These are phyloP conservation scores for Polypterus senegalus DNA, from an alignment of 2,113 vertebrate species.

Conservation along the genomic window DNA sequence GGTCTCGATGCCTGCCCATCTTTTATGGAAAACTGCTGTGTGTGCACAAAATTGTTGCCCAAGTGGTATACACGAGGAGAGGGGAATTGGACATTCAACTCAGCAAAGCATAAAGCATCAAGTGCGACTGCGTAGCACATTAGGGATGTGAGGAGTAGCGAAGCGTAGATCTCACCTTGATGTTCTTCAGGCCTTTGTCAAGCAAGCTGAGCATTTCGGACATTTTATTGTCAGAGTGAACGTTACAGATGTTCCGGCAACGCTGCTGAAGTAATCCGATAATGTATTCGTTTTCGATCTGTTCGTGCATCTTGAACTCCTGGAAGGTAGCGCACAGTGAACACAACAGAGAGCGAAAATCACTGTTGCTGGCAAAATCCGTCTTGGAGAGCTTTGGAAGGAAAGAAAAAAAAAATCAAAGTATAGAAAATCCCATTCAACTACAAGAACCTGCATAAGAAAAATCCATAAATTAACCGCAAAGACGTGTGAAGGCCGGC, in stretches of 20 bases:
- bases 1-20: too few species aligned
- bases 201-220: constrained; percentile 94
- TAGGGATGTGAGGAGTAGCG: background rate
- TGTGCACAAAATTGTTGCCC: too few species aligned
- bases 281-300: constrained; percentile 96
- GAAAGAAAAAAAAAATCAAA: background rate
- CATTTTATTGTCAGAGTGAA: constrained; percentile 93
- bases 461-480: too few species aligned
- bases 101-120: too few species aligned
- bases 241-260: constrained; percentile 83
- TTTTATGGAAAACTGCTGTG: too few species aligned
- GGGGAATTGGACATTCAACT: too few species aligned
- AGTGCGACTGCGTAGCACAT: too few species aligned
- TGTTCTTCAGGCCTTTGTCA: constrained; percentile 83
- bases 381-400: constrained; percentile 78
- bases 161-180: constrained; percentile 61
- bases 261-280: constrained; percentile 86
- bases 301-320: constrained; percentile 97
- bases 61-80: too few species aligned
- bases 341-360: constrained; percentile 89
- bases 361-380: constrained; percentile 96
- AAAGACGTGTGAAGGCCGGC: too few species aligned
- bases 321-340: constrained; percentile 90
- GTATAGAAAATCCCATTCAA: too few species aligned
- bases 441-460: too few species aligned